phyloP scores from a whole-genome alignment of 1,140 invertebrate genomes.

The Doryteuthis pealeii region DNA sequence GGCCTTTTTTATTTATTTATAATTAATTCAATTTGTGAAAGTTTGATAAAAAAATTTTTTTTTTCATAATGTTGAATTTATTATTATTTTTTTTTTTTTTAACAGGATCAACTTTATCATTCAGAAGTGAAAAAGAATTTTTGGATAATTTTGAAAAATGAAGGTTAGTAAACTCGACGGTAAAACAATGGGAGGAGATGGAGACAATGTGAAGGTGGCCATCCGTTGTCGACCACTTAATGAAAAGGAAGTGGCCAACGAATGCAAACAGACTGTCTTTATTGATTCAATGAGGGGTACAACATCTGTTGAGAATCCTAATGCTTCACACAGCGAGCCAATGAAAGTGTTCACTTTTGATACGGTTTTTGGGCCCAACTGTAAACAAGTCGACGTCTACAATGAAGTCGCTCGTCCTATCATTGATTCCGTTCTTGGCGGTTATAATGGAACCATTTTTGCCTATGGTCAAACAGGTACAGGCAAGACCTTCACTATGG shows the following conservation, averaged over 20 bases:
- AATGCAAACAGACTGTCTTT: constrained; percentile 24
- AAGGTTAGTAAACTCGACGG: background rate
- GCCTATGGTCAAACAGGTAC: constrained; percentile 98
- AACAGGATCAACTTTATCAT: no score
- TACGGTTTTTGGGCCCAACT: constrained; percentile 61
- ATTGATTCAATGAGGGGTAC: constrained; percentile 77
- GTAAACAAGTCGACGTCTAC: constrained; percentile 83
- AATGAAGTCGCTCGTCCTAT: constrained; percentile 84
- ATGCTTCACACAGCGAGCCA: constrained; percentile 58
- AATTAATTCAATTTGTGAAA: no score
- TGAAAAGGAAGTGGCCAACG: constrained; percentile 69
- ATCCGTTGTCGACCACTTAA: constrained; percentile 89
- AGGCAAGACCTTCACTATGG: constrained; percentile 98
- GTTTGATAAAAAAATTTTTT: no score
- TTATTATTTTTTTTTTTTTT: no score
- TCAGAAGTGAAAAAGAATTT: no score
- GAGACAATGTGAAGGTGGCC: constrained; percentile 82
- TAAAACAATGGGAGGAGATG: constrained; percentile 18
- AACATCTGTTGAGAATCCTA: constrained; percentile 76
- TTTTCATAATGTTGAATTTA: no score
- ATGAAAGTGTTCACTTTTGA: constrained; percentile 91
- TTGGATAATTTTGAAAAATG: background rate
- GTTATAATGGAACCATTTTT: constrained; percentile 97
- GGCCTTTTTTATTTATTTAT: no score
- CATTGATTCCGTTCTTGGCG: constrained; percentile 90